Evolutionary conservation across 2,113 vertebrate genomes (phyloP).

Genomic region (Ceyx cyanopectus): DNA sequence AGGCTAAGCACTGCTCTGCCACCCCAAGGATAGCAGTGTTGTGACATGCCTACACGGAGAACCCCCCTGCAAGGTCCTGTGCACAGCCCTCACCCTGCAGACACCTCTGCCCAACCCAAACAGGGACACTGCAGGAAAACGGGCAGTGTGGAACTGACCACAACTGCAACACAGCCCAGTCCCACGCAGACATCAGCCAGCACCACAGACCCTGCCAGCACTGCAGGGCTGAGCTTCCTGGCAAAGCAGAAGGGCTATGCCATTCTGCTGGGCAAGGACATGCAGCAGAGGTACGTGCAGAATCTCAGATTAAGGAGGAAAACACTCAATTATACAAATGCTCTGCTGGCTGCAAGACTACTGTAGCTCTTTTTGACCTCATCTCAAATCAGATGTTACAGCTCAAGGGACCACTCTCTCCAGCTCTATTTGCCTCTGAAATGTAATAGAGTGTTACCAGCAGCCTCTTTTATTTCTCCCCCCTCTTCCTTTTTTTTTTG

Average conservation of each 20-base stretch:
- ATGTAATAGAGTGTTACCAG: not conserved
- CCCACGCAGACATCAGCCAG: not conserved
- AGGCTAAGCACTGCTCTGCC: not conserved
- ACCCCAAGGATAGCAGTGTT: not conserved
- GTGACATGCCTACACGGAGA: fast-evolving
- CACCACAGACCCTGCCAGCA: not conserved
- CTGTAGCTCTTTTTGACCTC: not conserved
- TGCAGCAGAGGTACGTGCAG: not conserved
- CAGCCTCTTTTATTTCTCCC: not conserved
- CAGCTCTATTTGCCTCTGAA: not conserved
- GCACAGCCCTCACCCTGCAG: not conserved
- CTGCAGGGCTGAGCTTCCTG: not conserved
- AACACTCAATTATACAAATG: not conserved
- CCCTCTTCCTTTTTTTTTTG: no score
- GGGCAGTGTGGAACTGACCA: fast-evolving
- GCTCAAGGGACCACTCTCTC: not conserved
- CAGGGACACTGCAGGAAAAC: fast-evolving
- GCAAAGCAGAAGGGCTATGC: not conserved
- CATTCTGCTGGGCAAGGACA: not conserved
- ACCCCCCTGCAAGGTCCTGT: not conserved
- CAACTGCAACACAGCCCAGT: not conserved
- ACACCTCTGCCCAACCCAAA: not conserved
- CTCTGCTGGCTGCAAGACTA: not conserved
- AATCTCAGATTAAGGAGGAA: not conserved
- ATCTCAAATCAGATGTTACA: not conserved